A percentile compares a stretch with the other conserved stretches of the same genome.
phyloP scores from a whole-genome alignment of 92 coral and sea anemone genomes.

The Scolanthus callimorphus region DNA sequence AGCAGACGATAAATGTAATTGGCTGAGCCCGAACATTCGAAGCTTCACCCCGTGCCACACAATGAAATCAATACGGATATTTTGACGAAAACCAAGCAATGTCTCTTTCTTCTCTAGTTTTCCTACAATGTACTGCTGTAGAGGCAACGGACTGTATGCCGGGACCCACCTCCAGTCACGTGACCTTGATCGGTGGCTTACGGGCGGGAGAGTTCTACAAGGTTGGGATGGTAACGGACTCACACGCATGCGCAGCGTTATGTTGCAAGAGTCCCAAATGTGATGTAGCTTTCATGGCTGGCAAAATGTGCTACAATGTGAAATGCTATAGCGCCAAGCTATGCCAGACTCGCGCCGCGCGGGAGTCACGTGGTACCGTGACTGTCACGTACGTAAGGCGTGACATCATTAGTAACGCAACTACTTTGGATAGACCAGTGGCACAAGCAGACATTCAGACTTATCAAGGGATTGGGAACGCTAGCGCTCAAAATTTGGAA shows the following conservation, averaged over 20 bases:
- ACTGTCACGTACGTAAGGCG: constrained; percentile 66
- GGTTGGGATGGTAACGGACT: constrained; percentile 63
- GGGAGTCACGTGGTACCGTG: constrained; percentile 61
- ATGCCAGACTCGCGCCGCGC: constrained; percentile 53
- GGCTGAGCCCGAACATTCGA: too few relatives aligned
- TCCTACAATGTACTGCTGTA: neutral
- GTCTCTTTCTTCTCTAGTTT: too few relatives aligned
- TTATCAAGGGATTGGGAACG: neutral
- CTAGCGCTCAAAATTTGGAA: neutral
- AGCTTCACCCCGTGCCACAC: too few relatives aligned
- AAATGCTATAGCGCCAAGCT: constrained; percentile 74
- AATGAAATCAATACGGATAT: neutral
- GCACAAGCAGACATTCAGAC: neutral
- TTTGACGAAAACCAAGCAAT: too few relatives aligned
- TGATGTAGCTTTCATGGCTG: constrained; percentile 86
- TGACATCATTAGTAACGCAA: neutral
- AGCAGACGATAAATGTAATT: too few relatives aligned
- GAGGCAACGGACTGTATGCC: constrained; percentile 18
- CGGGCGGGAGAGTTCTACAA: constrained; percentile 83
- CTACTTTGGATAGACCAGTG: neutral
- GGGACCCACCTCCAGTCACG: constrained; percentile 31
- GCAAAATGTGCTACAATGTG: constrained; percentile 75
- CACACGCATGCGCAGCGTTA: constrained; percentile 51
- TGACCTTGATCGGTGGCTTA: constrained; percentile 82
- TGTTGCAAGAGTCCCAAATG: constrained; percentile 76